Base-by-base conservation (phyloP, 2,888 invertebrate species). In the Synanthedon vespiformis region DNA sequence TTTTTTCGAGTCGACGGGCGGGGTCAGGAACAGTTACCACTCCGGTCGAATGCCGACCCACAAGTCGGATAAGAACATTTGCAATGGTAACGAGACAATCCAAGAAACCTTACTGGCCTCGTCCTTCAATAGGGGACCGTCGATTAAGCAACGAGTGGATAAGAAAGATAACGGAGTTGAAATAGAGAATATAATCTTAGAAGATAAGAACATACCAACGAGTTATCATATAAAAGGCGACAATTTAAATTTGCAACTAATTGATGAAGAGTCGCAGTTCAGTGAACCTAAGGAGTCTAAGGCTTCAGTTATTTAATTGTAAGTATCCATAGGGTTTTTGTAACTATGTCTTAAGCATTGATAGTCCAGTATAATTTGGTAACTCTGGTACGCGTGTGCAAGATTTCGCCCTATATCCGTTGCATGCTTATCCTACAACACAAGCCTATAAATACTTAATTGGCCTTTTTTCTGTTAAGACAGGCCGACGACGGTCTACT, bases 51-150 rank as follows among this genome's bases (percentile, higher is more conserved):
- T 83, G 77, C 79, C 79, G 16, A 77, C 81, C 5, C 79, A 83
- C 53, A 90, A 90, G 62, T 87, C 92, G 10, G 93, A 93, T 65
- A 89, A 92, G 63, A 50, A 50, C 18, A 90, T 92, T 52, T 93
- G 92, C 74, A 94, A 94, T 64, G 94, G 93, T 2, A 92, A 92
- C 72, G 92, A 93, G 61, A 93, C 93, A 1, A 89, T 92, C 61
- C 92, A 93, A 65, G 92, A 92, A 69, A 90, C 90, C 44, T 74
- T 92, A 60, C 71, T 92, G 55, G 89, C 89, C 11, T 83, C 89
- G 5, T 89, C 89, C 12, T 83, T 90, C 52, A 89, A 90, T 63
- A 76, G 90, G 61, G 88, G 89, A 0, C 81, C 86, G 0, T 86
- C 87, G 12, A 67, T 85, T 58, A 85, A 85, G 56, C 80, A 84